Evolutionary conservation across 2,888 invertebrate genomes (phyloP).

Genomic region (Leptinotarsa juncta): DNA sequence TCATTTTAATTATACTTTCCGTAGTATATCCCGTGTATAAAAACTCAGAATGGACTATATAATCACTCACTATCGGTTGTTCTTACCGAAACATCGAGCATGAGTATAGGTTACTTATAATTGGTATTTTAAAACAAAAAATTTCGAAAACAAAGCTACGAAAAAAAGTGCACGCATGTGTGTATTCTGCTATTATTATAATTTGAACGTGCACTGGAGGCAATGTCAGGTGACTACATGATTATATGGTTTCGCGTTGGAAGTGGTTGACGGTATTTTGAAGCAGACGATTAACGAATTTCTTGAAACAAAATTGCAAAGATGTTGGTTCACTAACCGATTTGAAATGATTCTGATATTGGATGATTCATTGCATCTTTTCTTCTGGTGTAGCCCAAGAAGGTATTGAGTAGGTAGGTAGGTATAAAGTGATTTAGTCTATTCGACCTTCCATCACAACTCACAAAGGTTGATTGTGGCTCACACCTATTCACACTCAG

Average conservation of each 20-base stretch:
- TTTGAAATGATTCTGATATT: not conserved
- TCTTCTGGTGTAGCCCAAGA: not conserved
- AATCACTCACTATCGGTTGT: constrained; percentile 13
- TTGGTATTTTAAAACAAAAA: constrained; percentile 19
- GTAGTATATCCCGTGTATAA: constrained; percentile 9
- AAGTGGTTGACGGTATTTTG: constrained; percentile 17
- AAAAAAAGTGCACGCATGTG: constrained; percentile 23
- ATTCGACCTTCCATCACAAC: no score
- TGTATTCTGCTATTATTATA: constrained; percentile 21
- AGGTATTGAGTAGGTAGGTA: not conserved
- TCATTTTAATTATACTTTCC: constrained; percentile 18
- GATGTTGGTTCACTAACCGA: not conserved
- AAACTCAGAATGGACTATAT: constrained; percentile 14
- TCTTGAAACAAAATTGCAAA: not conserved
- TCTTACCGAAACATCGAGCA: constrained; percentile 22
- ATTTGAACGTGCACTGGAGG: constrained; percentile 9
- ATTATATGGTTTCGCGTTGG: constrained; percentile 11
- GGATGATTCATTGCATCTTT: not conserved
- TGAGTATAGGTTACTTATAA: constrained; percentile 23
- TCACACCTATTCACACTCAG: no score
- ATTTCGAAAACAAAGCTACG: constrained; percentile 10
- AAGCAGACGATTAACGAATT: constrained; percentile 6
- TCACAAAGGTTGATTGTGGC: no score
- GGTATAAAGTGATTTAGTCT: no score
- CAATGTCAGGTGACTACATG: constrained; percentile 19